Base-by-base conservation (phyloP, 2,797 vertebrate species). In the Tangara arthus region DNA sequence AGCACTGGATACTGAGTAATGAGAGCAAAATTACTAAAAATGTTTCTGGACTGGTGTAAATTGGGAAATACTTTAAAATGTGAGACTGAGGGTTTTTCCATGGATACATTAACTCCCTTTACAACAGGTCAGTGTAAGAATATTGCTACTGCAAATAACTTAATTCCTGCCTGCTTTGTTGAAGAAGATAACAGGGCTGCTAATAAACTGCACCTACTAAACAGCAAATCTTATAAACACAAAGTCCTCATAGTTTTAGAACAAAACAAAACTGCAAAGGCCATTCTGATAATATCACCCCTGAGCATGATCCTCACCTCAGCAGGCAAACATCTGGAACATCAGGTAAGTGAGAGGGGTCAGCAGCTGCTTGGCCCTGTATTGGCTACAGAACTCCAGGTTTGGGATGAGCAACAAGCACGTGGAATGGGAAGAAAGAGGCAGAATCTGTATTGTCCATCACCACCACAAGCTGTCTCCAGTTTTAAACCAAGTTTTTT, bases 291-390 rank as follows among this genome's bases (percentile, higher is more conserved):
- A 47, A 20, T 6, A 69, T 3, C 20, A 37, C 18, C 42, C 42
- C 39, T 52, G 49, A 72, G 24, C 42, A 59, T 1, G 15, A 49
- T 21, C 21, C 53, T 71, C 2, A 0, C 14, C 32, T 59, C 50
- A 63, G 34, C 55, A 80, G 30, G 23, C 22, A 70, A 72, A 47
- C 12, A 7, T 10, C 57, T 72, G 39, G n/a, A 87, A 82, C 15
- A 23, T 4, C 4, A 1, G 7, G 1, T 1, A 65, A 53, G 35
- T 11, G n/a, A 56, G 14, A 71, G 22, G 8, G 39, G 14, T 7
- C 41, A 69, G 69, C n/a, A 81, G 41, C 52, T 55, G 12, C 35
- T 53, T 4, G 5, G 6, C 30, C 15, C 57, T 11, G 0, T 11
- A 21, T 28, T 24, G 35, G 35, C 44, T 56, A 26, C 44, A 72